Conservation (phyloP, 2,113 vertebrate genomes). For the Eulacestoma nigropectus region DNA sequence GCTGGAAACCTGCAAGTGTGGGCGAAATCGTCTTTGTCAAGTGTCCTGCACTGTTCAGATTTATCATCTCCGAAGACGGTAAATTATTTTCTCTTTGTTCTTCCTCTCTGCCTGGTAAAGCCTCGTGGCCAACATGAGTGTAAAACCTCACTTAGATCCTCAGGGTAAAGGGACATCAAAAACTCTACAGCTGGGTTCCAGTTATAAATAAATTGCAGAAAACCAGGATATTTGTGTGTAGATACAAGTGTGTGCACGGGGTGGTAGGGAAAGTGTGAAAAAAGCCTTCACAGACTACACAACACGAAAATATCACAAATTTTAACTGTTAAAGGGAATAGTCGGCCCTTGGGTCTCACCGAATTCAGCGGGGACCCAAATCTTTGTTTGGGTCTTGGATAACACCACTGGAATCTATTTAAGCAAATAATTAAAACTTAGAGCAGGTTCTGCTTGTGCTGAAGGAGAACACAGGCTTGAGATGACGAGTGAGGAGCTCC, state of each 20-base stretch:
- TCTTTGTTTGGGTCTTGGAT: neutral
- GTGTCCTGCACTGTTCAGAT: conserved; percentile 87
- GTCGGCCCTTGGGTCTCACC: neutral
- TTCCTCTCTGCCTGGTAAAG: neutral
- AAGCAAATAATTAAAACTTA: neutral
- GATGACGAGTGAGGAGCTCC: neutral
- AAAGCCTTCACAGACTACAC: neutral
- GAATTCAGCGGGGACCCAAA: neutral
- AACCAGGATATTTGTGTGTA: neutral
- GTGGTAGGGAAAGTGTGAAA: neutral
- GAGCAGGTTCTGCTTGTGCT: neutral
- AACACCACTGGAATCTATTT: neutral
- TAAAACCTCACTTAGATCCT: neutral
- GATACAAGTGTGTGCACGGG: accelerated
- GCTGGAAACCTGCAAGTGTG: conserved; percentile 85
- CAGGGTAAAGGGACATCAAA: neutral
- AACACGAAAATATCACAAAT: neutral
- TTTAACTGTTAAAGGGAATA: neutral
- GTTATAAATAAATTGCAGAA: neutral
- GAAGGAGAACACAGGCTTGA: neutral
- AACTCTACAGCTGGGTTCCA: neutral
- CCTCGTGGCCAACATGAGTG: neutral
- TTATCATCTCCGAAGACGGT: conserved; percentile 89
- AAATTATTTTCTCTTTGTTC: neutral
- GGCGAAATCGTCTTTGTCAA: conserved; percentile 86